These are phyloP conservation scores for Otocyon megalotis DNA, from an alignment of 2,113 vertebrate genomes.

Conservation along the genomic window DNA sequence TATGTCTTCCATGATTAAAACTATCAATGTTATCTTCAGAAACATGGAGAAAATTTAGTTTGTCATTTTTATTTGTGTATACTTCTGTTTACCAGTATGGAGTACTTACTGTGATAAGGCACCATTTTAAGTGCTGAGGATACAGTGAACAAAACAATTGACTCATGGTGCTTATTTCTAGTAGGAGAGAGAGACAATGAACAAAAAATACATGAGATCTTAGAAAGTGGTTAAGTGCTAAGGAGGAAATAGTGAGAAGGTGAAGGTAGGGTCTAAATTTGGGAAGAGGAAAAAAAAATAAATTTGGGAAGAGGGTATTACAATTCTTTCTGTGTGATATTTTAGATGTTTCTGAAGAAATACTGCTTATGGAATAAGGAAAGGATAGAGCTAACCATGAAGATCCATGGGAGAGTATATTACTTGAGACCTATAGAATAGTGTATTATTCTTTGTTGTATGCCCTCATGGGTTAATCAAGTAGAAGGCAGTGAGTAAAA, in stretches of 20 bases:
- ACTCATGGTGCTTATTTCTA: not conserved
- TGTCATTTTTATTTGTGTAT: not conserved
- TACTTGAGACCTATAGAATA: not conserved
- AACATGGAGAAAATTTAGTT: not conserved
- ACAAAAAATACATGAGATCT: not conserved
- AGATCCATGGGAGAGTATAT: not conserved
- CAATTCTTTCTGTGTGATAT: not conserved
- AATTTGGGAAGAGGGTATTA: not conserved
- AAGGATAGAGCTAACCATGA: not conserved
- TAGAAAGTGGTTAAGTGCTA: not conserved
- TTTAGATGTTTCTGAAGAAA: constrained; percentile 26
- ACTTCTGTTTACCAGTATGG: not conserved
- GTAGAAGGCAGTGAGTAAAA: constrained; percentile 13
- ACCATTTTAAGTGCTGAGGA: not conserved
- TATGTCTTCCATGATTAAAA: not conserved
- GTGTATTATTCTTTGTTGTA: not conserved
- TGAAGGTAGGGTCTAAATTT: not conserved
- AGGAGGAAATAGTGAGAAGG: not conserved
- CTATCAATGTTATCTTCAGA: not conserved
- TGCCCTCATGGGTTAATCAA: not conserved
- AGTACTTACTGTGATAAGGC: not conserved
- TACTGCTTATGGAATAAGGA: not conserved
- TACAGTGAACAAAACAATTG: not conserved
- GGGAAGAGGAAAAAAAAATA: not conserved
- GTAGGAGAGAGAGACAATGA: not conserved